Base-by-base conservation (phyloP, 2,888 invertebrate species). In the Calameuta pallipes region DNA sequence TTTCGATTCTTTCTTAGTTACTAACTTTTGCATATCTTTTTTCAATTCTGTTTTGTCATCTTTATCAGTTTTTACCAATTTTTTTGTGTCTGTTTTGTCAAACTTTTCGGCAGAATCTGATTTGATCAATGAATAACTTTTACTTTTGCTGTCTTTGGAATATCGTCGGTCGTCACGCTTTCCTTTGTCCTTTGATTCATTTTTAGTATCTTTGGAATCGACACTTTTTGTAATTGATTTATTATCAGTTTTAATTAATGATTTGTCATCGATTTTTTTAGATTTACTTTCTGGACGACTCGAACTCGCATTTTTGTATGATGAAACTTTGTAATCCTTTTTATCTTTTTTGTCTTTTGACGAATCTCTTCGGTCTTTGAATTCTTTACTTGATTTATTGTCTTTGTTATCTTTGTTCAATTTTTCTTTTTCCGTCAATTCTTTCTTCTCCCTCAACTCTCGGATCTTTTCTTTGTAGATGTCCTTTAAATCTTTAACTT, bases 391-490 rank as follows among this genome's bases (percentile, higher is more conserved):
- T 12, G 83, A 75, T 82, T 89, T 89, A 30, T 77, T 76, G 31
- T 89, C 87, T 79, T 86, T 89, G 37, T 81, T 87, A 73, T 89
- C 88, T 79, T 89, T 91, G 75, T 84, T 86, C 71, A 90, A 80
- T 80, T 89, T 91, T 78, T 91, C 91, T 74, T 91, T 91, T 71
- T 91, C 91, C 1, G 91, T 91, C 37, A 90, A 82, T 82, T 91
- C 91, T 35, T 91, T 91, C 77, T 91, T 91, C 41, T 91, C 91
- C 11, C 91, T 83, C 23, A 91, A 81, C 75, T 91, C 91, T n/a
- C 91, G 85, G 73, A 91, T 91, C 82, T 91, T 91, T 76, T 91
- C 91, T 80, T 91, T 91, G 74, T 91, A 91, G n/a, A 91, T 85
- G 80, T 91, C 91, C 77, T 91, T 91, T 56, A 91, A 79, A 81